Conservation (phyloP, 2,888 invertebrate genomes). For the Leucania comma region DNA sequence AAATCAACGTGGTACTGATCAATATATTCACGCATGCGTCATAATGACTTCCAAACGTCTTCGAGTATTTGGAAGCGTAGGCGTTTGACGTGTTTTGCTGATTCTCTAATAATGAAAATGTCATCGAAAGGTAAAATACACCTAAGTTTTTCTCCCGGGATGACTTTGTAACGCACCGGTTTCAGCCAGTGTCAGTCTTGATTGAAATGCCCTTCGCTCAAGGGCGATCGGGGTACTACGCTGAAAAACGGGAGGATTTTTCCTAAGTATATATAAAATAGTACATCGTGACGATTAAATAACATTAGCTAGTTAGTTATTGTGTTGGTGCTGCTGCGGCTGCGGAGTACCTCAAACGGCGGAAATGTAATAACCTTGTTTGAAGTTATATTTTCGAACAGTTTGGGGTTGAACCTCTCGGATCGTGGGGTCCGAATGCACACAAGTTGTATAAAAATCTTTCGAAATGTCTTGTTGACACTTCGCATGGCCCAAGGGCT, state of each 20-base stretch:
- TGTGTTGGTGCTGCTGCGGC: too few relatives aligned
- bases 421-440: too few relatives aligned
- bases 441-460: too few relatives aligned
- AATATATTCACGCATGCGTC: constrained; percentile 89
- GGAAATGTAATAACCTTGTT: too few relatives aligned
- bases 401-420: too few relatives aligned
- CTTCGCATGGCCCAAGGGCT: too few relatives aligned
- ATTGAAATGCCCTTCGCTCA: constrained; percentile 60
- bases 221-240: constrained; percentile 42
- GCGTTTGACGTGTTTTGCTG: constrained; percentile 68
- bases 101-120: constrained; percentile 46
- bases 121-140: constrained; percentile 31
- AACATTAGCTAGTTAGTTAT: constrained; percentile 8
- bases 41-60: constrained; percentile 71
- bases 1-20: constrained; percentile 83
- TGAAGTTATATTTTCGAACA: too few relatives aligned
- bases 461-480: too few relatives aligned
- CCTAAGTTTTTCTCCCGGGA: constrained; percentile 13
- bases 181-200: constrained; percentile 35
- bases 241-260: constrained; percentile 24
- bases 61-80: constrained; percentile 69
- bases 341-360: too few relatives aligned
- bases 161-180: constrained; percentile 13
- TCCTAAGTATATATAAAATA: constrained; percentile 2
- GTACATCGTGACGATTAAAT: constrained; percentile 6